These are phyloP conservation scores for Macaria notata DNA, from an alignment of 2,888 invertebrate species.

Conservation along the genomic window DNA sequence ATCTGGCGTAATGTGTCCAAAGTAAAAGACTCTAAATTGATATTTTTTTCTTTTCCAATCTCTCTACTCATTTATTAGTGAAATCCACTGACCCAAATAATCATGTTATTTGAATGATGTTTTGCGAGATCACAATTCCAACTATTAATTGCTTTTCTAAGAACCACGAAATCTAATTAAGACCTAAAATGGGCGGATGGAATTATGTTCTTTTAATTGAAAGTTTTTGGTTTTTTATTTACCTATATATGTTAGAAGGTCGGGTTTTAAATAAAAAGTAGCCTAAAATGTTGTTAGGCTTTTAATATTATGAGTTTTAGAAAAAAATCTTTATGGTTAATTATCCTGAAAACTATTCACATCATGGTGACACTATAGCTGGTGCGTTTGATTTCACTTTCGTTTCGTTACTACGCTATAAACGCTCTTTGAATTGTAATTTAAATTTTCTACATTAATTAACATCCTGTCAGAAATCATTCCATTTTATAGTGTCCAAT, in stretches of 20 bases:
- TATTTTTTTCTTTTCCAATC: too few species aligned
- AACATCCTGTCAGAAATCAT: not conserved
- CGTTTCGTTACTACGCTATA: constrained; percentile 31
- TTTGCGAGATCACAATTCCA: constrained; percentile 14
- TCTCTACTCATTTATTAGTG: too few species aligned
- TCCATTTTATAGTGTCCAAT: too few species aligned
- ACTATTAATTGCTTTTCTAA: constrained; percentile 23
- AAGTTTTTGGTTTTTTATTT: not conserved
- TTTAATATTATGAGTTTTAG: too few species aligned
- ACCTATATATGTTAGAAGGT: too few species aligned
- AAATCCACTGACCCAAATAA: not conserved
- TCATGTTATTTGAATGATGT: not conserved
- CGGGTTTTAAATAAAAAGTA: too few species aligned
- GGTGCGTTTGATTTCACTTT: constrained; percentile 47
- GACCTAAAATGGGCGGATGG: not conserved
- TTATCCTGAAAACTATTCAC: not conserved
- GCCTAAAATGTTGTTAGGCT: too few species aligned
- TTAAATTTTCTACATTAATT: not conserved
- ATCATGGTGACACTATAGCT: constrained; percentile 39
- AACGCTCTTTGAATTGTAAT: constrained; percentile 3
- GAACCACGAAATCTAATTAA: constrained; percentile 9
- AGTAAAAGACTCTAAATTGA: too few species aligned
- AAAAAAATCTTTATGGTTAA: not conserved
- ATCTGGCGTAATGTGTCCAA: too few species aligned
- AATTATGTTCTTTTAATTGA: constrained; percentile 8